phyloP scores from a whole-genome alignment of 1,140 invertebrate genomes.

The Anadara kagoshimensis region DNA sequence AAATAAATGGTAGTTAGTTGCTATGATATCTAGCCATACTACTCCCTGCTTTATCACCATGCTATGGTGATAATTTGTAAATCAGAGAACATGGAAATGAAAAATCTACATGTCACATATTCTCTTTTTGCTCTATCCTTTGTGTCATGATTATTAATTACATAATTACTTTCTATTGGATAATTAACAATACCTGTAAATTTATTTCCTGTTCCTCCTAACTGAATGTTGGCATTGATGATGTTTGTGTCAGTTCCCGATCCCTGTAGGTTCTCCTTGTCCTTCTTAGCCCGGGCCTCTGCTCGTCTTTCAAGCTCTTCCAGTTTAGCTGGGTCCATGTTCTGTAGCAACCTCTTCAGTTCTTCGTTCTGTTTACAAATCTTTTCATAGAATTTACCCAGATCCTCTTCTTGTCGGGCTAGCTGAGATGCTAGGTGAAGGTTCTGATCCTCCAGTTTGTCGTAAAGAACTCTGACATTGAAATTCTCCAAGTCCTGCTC shows the following conservation, averaged over 20 bases:
- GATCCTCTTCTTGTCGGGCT: constrained; percentile 67
- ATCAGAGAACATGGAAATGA: too few relatives aligned
- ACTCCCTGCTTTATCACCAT: too few relatives aligned
- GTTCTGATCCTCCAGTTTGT: constrained; percentile 72
- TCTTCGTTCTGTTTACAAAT: constrained; percentile 68
- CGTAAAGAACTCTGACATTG: constrained; percentile 70
- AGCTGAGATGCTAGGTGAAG: constrained; percentile 70
- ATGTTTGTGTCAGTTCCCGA: constrained; percentile 46
- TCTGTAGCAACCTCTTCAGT: constrained; percentile 61
- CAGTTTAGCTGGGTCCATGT: constrained; percentile 65
- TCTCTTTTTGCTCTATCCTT: too few relatives aligned
- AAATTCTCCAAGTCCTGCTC: constrained; percentile 67
- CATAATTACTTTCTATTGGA: too few relatives aligned
- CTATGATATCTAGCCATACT: too few relatives aligned
- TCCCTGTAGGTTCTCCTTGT: constrained; percentile 49
- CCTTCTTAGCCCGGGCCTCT: constrained; percentile 29
- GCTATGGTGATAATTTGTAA: too few relatives aligned
- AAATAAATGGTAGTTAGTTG: too few relatives aligned
- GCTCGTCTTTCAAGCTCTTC: constrained; percentile 54
- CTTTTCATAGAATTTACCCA: constrained; percentile 64
- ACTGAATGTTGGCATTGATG: constrained; percentile 48
- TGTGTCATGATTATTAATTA: too few relatives aligned
- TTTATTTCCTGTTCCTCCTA: constrained; percentile 45
- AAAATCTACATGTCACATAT: too few relatives aligned
- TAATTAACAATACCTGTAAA: constrained; percentile 57